Evolutionary conservation across 2,888 invertebrate species (phyloP).

Genomic region (Neocrepidodera transversa): DNA sequence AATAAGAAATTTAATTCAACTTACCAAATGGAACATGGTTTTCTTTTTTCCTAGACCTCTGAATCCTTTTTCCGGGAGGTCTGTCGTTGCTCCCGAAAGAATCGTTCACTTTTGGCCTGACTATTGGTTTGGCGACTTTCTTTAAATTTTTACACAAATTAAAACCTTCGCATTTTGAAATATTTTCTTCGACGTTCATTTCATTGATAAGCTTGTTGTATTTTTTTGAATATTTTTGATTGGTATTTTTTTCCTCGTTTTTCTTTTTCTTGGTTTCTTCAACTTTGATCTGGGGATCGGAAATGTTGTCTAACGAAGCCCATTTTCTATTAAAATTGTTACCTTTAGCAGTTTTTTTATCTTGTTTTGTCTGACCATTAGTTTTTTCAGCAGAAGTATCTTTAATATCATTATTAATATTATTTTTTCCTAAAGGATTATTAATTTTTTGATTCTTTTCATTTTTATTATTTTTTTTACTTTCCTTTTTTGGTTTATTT

Average conservation of each 20-base stretch:
- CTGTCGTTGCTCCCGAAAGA: slow-evolving; percentile 51
- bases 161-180: slow-evolving; percentile 50
- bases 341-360: slow-evolving; percentile 58
- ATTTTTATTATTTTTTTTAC: slow-evolving; percentile 58
- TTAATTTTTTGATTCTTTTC: slow-evolving; percentile 55
- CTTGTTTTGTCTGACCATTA: slow-evolving; percentile 53
- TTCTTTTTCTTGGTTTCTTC: slow-evolving; percentile 56
- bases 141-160: slow-evolving; percentile 52
- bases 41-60: slow-evolving; percentile 62
- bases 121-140: slow-evolving; percentile 51
- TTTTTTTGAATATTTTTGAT: slow-evolving; percentile 58
- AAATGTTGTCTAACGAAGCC: slow-evolving; percentile 67
- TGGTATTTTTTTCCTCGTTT: slow-evolving; percentile 62
- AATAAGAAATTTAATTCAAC: too few relatives aligned
- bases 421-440: slow-evolving; percentile 61
- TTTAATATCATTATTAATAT: slow-evolving; percentile 64
- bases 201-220: slow-evolving; percentile 57
- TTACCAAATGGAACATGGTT: slow-evolving; percentile 56
- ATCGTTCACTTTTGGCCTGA: slow-evolving; percentile 50
- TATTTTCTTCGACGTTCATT: slow-evolving; percentile 50
- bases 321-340: slow-evolving; percentile 63
- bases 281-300: slow-evolving; percentile 59
- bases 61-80: slow-evolving; percentile 63
- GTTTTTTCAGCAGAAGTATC: slow-evolving; percentile 50
- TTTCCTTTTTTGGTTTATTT: slow-evolving; percentile 56